A percentile compares a stretch with the other conserved stretches of the same genome.
phyloP scores from a whole-genome alignment of 1,140 invertebrate genomes.

The Zaprionus africanus region DNA sequence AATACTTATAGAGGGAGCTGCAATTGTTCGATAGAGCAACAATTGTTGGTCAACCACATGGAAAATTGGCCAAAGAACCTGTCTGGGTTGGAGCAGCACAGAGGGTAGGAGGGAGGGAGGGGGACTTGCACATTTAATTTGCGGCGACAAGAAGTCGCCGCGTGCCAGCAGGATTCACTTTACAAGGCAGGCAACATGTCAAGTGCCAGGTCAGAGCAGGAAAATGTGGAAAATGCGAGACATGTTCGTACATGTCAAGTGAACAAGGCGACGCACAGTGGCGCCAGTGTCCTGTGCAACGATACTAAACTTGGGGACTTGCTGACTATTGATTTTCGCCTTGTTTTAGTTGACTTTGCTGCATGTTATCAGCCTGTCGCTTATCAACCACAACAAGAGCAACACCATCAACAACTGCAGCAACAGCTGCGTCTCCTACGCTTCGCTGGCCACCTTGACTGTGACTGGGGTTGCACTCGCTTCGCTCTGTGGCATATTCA shows the following conservation, averaged over 20 bases:
- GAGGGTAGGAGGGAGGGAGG: background rate
- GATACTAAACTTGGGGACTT: conserved; percentile 15
- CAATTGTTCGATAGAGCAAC: conserved; percentile 40
- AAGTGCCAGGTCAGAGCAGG: conserved; percentile 43
- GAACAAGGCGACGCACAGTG: background rate
- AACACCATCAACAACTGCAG: conserved; percentile 26
- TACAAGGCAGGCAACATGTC: conserved; percentile 41
- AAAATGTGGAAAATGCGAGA: conserved; percentile 12
- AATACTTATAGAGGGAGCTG: conserved; percentile 5
- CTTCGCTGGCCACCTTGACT: conserved; percentile 12
- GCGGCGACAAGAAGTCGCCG: conserved; percentile 36
- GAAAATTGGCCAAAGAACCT: conserved; percentile 55
- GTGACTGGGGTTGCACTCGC: background rate
- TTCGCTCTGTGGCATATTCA: conserved; percentile 36
- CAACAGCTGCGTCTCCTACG: conserved; percentile 25
- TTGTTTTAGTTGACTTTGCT: conserved; percentile 17
- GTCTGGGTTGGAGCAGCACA: background rate
- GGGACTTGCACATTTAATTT: conserved; percentile 52
- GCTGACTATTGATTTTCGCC: conserved; percentile 35
- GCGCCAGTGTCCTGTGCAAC: conserved; percentile 11
- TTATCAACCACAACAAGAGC: conserved; percentile 48
- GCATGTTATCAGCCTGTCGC: conserved; percentile 26
- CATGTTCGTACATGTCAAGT: background rate
- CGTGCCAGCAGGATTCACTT: conserved; percentile 25
- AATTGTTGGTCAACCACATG: conserved; percentile 65